Evolutionary conservation across 1,140 invertebrate genomes (phyloP).

Genomic region (Ruditapes philippinarum): DNA sequence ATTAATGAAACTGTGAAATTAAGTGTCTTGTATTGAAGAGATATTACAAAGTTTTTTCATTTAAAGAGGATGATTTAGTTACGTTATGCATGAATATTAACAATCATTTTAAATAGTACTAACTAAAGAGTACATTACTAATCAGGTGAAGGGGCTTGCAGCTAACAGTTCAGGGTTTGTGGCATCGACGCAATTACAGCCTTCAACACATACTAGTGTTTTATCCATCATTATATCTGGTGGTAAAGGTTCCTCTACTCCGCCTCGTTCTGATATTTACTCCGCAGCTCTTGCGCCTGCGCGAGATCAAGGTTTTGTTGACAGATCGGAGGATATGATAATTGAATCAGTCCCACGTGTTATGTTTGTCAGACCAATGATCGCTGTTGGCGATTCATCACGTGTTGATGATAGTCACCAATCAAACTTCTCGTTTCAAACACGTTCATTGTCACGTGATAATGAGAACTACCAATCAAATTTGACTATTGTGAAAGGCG

Average conservation of each 20-base stretch:
- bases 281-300: slow-evolving; percentile 32
- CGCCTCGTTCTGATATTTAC: slow-evolving; percentile 47
- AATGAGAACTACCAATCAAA: not conserved
- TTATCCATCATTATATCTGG: slow-evolving; percentile 38
- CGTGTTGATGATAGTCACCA: not conserved
- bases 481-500: not conserved
- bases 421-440: slow-evolving; percentile 11
- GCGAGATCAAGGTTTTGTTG: slow-evolving; percentile 51
- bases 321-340: slow-evolving; percentile 56
- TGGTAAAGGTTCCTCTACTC: not conserved
- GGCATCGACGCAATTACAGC: not conserved
- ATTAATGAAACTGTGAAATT: too few relatives aligned
- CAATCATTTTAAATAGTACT: too few relatives aligned
- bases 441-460: not conserved
- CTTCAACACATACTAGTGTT: slow-evolving; percentile 38
- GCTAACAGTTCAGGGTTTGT: not conserved
- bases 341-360: slow-evolving; percentile 14
- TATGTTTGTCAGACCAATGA: slow-evolving; percentile 38
- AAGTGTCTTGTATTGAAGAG: too few relatives aligned
- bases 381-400: not conserved
- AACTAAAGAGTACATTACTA: slow-evolving; percentile 23
- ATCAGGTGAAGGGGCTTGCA: not conserved
- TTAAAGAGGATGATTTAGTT: too few relatives aligned
- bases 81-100: too few relatives aligned
- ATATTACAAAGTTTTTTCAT: too few relatives aligned